Conservation (phyloP, 2,797 vertebrate genomes). For the Pangasius sanitwongsei region DNA sequence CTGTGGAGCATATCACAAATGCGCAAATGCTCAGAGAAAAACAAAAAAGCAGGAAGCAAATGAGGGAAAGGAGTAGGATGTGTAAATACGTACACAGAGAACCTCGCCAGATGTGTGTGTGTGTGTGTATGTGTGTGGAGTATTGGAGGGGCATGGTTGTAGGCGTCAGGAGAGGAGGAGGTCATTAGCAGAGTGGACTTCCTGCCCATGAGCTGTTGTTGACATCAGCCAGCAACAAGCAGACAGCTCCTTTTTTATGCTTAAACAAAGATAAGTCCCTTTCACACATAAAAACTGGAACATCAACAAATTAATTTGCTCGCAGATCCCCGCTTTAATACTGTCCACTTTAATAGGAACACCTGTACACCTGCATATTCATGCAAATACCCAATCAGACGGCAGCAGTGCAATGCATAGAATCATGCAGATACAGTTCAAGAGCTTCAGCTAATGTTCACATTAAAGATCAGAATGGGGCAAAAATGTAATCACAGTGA, state of each 20-base stretch:
- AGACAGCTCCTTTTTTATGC: conserved; percentile 63
- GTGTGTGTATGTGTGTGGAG: conserved; percentile 47
- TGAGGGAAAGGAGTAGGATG: background rate
- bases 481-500: background rate
- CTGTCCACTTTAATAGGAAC: background rate
- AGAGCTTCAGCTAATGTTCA: background rate
- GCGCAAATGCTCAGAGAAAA: background rate
- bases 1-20: conserved; percentile 24
- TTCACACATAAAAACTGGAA: background rate
- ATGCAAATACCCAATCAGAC: background rate
- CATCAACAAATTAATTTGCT: background rate
- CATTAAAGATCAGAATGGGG: background rate
- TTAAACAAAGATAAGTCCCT: conserved; percentile 47
- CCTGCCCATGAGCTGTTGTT: conserved; percentile 75
- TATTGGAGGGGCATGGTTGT: conserved; percentile 22
- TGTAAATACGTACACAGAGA: background rate
- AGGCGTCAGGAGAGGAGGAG: conserved; percentile 32
- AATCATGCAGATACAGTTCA: background rate
- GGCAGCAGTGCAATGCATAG: background rate
- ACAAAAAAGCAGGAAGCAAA: background rate
- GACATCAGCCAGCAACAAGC: conserved; percentile 71
- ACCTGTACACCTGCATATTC: background rate
- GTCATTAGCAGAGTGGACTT: conserved; percentile 63
- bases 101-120: background rate
- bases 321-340: background rate